phyloP scores from a whole-genome alignment of 1,140 invertebrate species.

The Procambarus clarkii region DNA sequence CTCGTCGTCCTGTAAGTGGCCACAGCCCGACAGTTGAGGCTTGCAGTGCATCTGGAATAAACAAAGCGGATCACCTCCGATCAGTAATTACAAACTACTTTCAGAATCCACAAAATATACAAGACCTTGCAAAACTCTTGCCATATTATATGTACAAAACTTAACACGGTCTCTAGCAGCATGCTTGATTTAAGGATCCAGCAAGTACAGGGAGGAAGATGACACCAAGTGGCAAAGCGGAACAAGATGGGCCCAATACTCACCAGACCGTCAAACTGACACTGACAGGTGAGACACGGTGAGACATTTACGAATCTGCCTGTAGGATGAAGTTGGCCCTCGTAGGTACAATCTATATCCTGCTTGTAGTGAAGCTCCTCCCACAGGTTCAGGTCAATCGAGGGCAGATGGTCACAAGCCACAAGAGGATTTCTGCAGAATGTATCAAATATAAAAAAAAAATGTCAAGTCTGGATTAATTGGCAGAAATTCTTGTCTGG shows the following conservation, averaged over 20 bases:
- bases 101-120: background rate
- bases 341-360: constrained; percentile 24
- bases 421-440: background rate
- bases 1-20: background rate
- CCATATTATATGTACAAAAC: too few species aligned
- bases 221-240: too few species aligned
- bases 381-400: constrained; percentile 80
- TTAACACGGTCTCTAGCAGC: too few species aligned
- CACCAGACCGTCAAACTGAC: background rate
- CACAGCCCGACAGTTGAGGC: constrained; percentile 19
- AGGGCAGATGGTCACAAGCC: constrained; percentile 11
- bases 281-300: background rate
- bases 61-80: background rate
- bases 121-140: background rate
- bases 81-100: background rate
- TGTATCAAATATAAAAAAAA: too few species aligned
- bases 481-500: too few species aligned
- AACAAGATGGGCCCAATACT: background rate
- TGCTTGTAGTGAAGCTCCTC: constrained; percentile 79
- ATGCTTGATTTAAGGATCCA: too few species aligned
- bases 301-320: background rate
- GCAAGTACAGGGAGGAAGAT: too few species aligned
- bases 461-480: too few species aligned
- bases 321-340: constrained; percentile 5
- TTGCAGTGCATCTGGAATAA: constrained; percentile 14